Evolutionary conservation across 1,140 invertebrate species (phyloP).

Genomic region (Babylonia areolata): DNA sequence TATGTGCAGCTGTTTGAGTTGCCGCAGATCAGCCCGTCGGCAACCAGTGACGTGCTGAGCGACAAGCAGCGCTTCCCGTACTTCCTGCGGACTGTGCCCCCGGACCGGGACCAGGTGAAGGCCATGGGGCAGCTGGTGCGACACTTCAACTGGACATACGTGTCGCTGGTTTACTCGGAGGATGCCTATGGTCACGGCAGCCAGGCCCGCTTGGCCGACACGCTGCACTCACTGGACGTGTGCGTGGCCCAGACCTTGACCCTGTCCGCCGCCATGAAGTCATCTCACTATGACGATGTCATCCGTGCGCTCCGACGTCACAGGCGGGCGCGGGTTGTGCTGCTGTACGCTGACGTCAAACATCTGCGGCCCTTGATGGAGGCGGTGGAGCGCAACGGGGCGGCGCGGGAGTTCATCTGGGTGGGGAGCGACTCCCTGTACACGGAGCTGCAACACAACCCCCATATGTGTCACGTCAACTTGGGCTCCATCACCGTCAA

Average conservation of each 20-base stretch:
- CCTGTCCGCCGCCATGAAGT: conserved; percentile 77
- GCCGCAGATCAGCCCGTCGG: conserved; percentile 60
- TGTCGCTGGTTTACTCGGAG: conserved; percentile 57
- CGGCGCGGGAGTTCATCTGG: conserved; percentile 80
- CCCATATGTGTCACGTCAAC: conserved; percentile 82
- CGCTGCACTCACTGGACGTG: conserved; percentile 32
- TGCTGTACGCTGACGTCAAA: conserved; percentile 83
- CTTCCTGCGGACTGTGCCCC: conserved; percentile 64
- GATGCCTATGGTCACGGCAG: conserved; percentile 77
- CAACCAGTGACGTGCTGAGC: conserved; percentile 62
- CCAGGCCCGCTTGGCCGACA: conserved; percentile 41
- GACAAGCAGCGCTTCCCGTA: conserved; percentile 59
- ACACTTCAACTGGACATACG: conserved; percentile 59
- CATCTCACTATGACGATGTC: conserved; percentile 41
- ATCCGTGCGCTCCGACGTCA: conserved; percentile 38
- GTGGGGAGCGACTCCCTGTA: conserved; percentile 87
- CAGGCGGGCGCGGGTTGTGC: conserved; percentile 77
- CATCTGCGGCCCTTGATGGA: conserved; percentile 79
- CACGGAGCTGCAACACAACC: conserved; percentile 81
- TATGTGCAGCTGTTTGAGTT: conserved; percentile 49
- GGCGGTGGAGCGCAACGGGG: conserved; percentile 73
- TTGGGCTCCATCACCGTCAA: conserved; percentile 86
- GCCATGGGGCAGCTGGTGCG: conserved; percentile 56
- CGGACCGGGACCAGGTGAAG: conserved; percentile 60
- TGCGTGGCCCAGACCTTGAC: conserved; percentile 80